These are phyloP conservation scores for Monoplex corrugatus DNA, from an alignment of 2,888 invertebrate genomes.

Conservation along the genomic window DNA sequence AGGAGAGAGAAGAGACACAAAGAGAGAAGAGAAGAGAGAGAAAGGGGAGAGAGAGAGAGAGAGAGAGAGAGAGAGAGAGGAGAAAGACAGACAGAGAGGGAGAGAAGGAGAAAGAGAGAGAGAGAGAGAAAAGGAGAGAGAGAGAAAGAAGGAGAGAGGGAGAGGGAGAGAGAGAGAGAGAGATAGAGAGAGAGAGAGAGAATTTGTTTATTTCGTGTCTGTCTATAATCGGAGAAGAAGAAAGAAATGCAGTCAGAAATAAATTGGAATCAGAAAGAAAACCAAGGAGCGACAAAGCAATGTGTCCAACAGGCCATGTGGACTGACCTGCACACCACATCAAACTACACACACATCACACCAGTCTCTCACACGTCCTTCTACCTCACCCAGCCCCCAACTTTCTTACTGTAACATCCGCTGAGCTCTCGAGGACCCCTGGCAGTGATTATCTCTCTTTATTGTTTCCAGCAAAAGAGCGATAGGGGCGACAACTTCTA, in stretches of 20 bases:
- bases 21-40: no score
- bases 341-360: not conserved
- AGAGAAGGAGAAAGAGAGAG: no score
- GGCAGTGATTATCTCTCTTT: slow-evolving; percentile 49
- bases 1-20: no score
- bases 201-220: not conserved
- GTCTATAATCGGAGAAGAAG: not conserved
- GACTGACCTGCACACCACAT: not conserved
- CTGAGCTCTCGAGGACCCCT: slow-evolving; percentile 12
- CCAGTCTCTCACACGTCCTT: not conserved
- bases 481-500: slow-evolving; percentile 42
- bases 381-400: not conserved
- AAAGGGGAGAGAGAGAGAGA: no score
- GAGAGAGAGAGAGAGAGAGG: no score
- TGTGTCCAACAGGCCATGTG: not conserved
- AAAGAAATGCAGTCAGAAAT: not conserved
- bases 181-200: not conserved
- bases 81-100: no score
- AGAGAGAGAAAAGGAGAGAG: no score
- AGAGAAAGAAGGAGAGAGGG: no score
- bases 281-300: not conserved
- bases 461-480: slow-evolving; percentile 44
- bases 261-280: not conserved
- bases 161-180: not conserved
- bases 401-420: slow-evolving; percentile 39